Evolutionary conservation across 2,113 vertebrate species (phyloP).

Genomic region (Kobus ellipsiprymnus): DNA sequence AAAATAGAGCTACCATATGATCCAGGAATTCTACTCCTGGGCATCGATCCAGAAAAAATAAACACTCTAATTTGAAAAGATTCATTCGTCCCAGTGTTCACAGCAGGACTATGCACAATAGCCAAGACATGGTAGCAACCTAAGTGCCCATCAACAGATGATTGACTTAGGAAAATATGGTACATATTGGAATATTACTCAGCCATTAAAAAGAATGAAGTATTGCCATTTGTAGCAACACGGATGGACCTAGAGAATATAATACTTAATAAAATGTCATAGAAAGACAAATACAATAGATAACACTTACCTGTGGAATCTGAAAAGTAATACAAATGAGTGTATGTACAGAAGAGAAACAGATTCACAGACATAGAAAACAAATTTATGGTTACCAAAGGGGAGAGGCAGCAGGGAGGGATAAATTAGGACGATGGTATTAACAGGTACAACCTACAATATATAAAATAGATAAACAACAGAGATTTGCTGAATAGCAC

Average conservation of each 20-base stretch:
- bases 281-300: background rate
- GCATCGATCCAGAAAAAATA: background rate
- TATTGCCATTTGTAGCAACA: background rate
- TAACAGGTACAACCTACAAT: background rate
- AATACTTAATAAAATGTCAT: background rate
- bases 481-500: background rate
- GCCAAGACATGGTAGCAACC: background rate
- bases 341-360: background rate
- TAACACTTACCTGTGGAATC: background rate
- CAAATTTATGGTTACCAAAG: background rate
- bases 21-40: background rate
- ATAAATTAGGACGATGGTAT: background rate
- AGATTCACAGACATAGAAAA: background rate
- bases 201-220: background rate
- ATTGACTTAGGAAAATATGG: background rate
- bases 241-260: background rate
- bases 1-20: background rate
- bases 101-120: background rate
- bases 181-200: background rate
- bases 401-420: background rate
- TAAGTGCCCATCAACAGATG: background rate
- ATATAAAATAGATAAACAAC: background rate
- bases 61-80: background rate
- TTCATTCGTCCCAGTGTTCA: background rate
- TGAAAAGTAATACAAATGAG: background rate